Percentiles rank a stretch among this genome's conserved stretches.
Conservation (phyloP, 2,888 invertebrate species). For the Microchrysa polita region DNA sequence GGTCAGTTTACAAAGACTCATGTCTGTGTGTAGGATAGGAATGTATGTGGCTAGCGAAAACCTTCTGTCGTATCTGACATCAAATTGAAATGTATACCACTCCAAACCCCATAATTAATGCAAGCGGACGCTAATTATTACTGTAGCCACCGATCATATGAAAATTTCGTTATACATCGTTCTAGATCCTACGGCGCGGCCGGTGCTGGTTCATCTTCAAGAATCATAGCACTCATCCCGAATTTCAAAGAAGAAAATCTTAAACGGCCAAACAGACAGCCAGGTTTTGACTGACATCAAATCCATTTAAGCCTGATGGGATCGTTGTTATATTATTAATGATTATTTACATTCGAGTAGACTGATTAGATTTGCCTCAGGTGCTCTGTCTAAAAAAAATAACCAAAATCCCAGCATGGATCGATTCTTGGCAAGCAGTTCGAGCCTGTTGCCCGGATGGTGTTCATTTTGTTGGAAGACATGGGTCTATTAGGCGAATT, state of each 20-base stretch:
- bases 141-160: not conserved
- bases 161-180: not conserved
- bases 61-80: not conserved
- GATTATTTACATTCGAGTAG: conserved; percentile 42
- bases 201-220: conserved; percentile 7
- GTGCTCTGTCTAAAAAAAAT: conserved; percentile 19
- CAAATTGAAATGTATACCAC: conserved; percentile 31
- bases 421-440: too few species aligned
- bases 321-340: conserved; percentile 41
- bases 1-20: too few species aligned
- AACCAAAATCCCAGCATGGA: too few species aligned
- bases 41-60: not conserved
- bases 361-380: conserved; percentile 41
- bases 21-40: too few species aligned
- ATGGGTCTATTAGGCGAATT: too few species aligned
- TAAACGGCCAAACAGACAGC: conserved; percentile 16
- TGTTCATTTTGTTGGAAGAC: too few species aligned
- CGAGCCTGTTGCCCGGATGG: too few species aligned
- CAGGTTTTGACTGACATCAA: conserved; percentile 41
- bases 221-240: conserved; percentile 11
- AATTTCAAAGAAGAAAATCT: conserved; percentile 3
- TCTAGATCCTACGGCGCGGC: not conserved
- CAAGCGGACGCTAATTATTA: conserved; percentile 28
- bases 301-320: conserved; percentile 22
- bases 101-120: conserved; percentile 26